Base-by-base conservation (phyloP, 2,888 invertebrate genomes). In the Noctua comes region DNA sequence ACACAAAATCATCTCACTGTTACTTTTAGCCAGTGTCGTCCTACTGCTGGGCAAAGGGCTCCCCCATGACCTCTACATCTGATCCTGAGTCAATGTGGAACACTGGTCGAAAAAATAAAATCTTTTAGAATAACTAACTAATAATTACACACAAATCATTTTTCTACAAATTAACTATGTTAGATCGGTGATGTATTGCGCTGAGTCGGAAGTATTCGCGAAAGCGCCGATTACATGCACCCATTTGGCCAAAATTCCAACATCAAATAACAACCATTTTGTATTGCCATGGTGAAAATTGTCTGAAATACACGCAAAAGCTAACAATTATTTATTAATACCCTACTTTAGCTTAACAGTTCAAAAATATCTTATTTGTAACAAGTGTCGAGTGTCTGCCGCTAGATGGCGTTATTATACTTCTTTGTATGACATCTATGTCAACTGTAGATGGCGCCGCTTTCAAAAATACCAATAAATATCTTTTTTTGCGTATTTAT, bases 381-480 rank as follows among this genome's bases (percentile, higher is more conserved):
- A 21, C 16, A 43, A n/a, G 27, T 59, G 57, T 46, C n/a, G 13
- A 16, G 51, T 64, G 11, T 18, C 31, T 36, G 59, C 57, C 79
- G 59, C 65, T 69, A 80, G 75, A 75, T 80, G 57, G 65, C 57
- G 69, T 27, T 68, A 57, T 48, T 64, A 74, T 65, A 65, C 16
- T 73, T 48, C 6, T 24, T 46, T 21, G 31, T 21, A 16, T 51
- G 7, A 7, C 40, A 40, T 40, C 40, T 40, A 40, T 40, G 48
- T n/a, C 21, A n/a, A 1, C 0, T 31, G 16, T n/a, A 74, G 74
- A 54, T 54, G 43, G 74, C 64, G 51, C 18, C 0, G 18, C 48
- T 48, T 24, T 8, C 54, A 24, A 54, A 54, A 54, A 54, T 48
- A 48, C 48, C 18, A 21, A 51, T 21, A 51, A 51, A 51, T 6